Percentiles rank a stretch among this genome's conserved stretches.
Conservation (phyloP, 2,797 vertebrate species). For the Cottoperca gobio region DNA sequence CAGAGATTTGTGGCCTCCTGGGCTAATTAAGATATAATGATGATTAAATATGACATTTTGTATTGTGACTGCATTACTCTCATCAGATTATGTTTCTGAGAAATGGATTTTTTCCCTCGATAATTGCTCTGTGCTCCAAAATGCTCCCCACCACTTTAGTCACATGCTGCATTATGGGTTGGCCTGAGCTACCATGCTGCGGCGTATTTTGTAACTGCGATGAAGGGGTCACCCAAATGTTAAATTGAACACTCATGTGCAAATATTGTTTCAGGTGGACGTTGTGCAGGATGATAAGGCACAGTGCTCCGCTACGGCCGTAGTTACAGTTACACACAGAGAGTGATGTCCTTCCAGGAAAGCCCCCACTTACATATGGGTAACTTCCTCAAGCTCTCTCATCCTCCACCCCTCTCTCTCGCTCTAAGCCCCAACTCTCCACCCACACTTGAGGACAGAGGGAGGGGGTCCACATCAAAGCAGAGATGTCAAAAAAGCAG, state of each 20-base stretch:
- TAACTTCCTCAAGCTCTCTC: slow-evolving; percentile 79
- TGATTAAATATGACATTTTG: slow-evolving; percentile 69
- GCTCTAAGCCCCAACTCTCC: slow-evolving; percentile 67
- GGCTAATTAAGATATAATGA: slow-evolving; percentile 68
- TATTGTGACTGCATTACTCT: slow-evolving; percentile 72
- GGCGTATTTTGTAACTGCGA: slow-evolving; percentile 85
- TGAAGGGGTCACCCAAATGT: slow-evolving; percentile 87
- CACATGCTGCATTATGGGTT: slow-evolving; percentile 83
- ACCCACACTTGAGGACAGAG: slow-evolving; percentile 69
- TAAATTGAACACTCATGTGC: slow-evolving; percentile 87
- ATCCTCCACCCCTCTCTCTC: slow-evolving; percentile 62
- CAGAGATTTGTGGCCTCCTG: slow-evolving; percentile 57
- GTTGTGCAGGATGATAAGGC: slow-evolving; percentile 84
- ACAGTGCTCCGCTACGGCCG: slow-evolving; percentile 71
- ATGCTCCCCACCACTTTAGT: slow-evolving; percentile 76
- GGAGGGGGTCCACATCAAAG: slow-evolving; percentile 83
- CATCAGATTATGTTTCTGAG: slow-evolving; percentile 71
- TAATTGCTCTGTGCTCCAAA: slow-evolving; percentile 73
- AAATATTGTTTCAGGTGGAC: slow-evolving; percentile 91
- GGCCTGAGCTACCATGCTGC: slow-evolving; percentile 83
- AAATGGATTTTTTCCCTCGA: slow-evolving; percentile 58
- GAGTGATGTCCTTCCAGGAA: slow-evolving; percentile 87
- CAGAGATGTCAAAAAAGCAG: slow-evolving; percentile 73
- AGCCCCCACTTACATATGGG: slow-evolving; percentile 82
- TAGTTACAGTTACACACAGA: slow-evolving; percentile 81